Percentiles rank a stretch among this genome's conserved stretches.
Conservation (phyloP, 2,888 invertebrate species). For the Drosophila emarginata region DNA sequence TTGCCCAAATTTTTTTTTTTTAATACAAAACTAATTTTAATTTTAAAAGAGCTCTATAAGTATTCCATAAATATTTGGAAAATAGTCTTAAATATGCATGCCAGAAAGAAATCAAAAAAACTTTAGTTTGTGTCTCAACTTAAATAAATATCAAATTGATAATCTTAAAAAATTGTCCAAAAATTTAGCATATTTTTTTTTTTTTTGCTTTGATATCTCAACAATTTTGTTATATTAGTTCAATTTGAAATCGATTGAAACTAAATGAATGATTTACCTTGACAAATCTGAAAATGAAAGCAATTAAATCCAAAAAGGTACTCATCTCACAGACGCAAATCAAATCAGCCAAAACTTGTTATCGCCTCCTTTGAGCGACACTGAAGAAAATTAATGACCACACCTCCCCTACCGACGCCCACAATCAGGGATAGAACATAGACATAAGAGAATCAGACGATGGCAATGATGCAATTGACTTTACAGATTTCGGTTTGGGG, state of each 20-base stretch:
- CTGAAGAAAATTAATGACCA: slow-evolving; percentile 71
- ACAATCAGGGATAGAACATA: background rate
- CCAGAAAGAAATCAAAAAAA: no score
- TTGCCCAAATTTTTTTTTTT: no score
- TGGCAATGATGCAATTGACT: slow-evolving; percentile 36
- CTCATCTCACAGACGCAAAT: slow-evolving; percentile 51
- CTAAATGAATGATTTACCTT: background rate
- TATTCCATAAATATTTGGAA: no score
- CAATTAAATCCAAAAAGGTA: slow-evolving; percentile 48
- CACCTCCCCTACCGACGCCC: slow-evolving; percentile 20
- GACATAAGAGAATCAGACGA: slow-evolving; percentile 10
- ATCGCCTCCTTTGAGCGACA: slow-evolving; percentile 75
- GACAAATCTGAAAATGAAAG: slow-evolving; percentile 42
- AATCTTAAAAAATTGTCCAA: no score
- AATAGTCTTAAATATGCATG: no score
- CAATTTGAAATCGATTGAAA: background rate
- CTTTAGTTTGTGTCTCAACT: no score
- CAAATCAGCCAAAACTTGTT: slow-evolving; percentile 74
- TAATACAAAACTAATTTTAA: no score
- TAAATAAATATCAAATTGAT: no score
- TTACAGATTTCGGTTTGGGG: slow-evolving; percentile 29
- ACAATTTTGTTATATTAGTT: background rate
- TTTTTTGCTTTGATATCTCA: background rate
- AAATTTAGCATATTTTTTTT: no score
- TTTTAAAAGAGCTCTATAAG: no score